Conservation (phyloP, 37 sponge, comb jelly and placozoan genomes). For the Eunapius fragilis region DNA sequence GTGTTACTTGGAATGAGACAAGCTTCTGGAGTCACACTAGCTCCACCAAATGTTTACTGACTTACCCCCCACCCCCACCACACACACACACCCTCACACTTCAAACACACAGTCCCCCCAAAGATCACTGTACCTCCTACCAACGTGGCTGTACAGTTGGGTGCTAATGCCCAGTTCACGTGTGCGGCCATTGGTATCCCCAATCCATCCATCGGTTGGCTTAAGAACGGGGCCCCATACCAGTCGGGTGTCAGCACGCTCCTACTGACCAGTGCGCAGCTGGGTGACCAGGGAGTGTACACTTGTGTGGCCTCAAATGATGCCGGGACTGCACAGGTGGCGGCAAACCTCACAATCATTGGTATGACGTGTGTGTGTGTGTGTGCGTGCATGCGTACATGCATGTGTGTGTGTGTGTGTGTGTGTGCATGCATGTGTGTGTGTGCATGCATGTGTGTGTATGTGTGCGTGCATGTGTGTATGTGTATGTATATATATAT, state of each 20-base stretch:
- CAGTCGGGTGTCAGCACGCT: not conserved
- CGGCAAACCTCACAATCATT: conserved; percentile 29
- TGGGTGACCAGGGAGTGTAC: not conserved
- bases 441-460: not conserved
- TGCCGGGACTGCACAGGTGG: conserved; percentile 3
- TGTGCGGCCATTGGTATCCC: conserved; percentile 11
- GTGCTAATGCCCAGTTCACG: not conserved
- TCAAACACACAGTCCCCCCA: conserved; percentile 12
- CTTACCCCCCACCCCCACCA: too few relatives aligned
- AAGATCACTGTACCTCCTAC: conserved; percentile 16
- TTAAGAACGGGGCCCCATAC: not conserved
- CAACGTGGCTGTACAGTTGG: conserved; percentile 1
- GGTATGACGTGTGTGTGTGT: conserved; percentile 10
- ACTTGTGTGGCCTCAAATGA: conserved; percentile 30
- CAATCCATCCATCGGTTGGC: conserved; percentile 2
- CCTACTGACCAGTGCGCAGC: not conserved
- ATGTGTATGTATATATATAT: not conserved
- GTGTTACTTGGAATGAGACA: too few relatives aligned
- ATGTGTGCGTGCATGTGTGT: not conserved
- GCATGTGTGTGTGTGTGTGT: not conserved
- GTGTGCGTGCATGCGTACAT: not conserved
- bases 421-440: not conserved
- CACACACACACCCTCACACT: too few relatives aligned
- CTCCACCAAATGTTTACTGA: too few relatives aligned
- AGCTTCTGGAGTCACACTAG: too few relatives aligned